Evolutionary conservation across 2,888 invertebrate species (phyloP).

Genomic region (Brenthis daphne): DNA sequence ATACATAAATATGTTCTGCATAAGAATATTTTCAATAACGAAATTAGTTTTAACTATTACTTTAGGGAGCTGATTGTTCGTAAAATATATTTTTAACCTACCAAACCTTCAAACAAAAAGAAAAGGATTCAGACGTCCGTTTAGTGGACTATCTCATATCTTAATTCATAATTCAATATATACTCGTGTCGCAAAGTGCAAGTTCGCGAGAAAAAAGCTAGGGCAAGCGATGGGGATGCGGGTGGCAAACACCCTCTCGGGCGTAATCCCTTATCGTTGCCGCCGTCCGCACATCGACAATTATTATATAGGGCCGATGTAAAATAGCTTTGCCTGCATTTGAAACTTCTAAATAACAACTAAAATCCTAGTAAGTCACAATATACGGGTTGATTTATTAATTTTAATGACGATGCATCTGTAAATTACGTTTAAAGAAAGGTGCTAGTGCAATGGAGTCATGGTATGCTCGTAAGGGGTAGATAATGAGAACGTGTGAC

Average conservation of each 20-base stretch:
- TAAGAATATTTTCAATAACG: too few relatives aligned
- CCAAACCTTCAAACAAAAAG: neutral
- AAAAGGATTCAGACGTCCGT: slow-evolving; percentile 22
- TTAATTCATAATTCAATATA: slow-evolving; percentile 77
- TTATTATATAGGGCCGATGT: slow-evolving; percentile 69
- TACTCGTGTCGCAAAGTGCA: slow-evolving; percentile 68
- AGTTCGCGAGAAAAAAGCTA: slow-evolving; percentile 71
- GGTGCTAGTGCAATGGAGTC: too few relatives aligned
- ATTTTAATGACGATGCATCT: too few relatives aligned
- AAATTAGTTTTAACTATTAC: too few relatives aligned
- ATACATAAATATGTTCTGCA: too few relatives aligned
- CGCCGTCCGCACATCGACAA: slow-evolving; percentile 72
- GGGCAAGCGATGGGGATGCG: slow-evolving; percentile 44
- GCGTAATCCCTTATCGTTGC: slow-evolving; percentile 71
- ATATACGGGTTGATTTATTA: neutral
- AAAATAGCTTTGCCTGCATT: slow-evolving; percentile 46
- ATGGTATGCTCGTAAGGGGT: too few relatives aligned
- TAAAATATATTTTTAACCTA: neutral
- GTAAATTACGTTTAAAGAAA: too few relatives aligned
- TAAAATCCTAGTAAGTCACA: slow-evolving; percentile 12
- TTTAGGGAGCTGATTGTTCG: too few relatives aligned
- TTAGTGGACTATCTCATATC: slow-evolving; percentile 56
- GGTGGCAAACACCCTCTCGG: slow-evolving; percentile 44
- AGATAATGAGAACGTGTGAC: too few relatives aligned
- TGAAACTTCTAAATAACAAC: slow-evolving; percentile 25